Evolutionary conservation across 2,113 vertebrate genomes (phyloP), one percentile per base, ranked within the genome.

Genomic region (Cyanoramphus novaezelandiae): DNA sequence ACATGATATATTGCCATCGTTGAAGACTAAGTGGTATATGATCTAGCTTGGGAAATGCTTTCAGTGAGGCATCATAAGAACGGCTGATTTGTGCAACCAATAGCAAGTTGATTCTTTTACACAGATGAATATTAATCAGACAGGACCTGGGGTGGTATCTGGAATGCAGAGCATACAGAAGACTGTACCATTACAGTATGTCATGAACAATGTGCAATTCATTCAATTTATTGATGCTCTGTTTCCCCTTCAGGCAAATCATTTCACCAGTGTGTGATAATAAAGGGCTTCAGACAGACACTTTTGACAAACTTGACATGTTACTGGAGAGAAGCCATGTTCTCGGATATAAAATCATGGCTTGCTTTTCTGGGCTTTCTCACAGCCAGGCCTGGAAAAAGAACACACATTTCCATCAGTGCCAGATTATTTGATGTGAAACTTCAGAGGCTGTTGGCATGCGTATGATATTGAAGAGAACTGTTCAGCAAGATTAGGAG

Each of bases 281-380:
- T 95, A 97, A 96, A 97, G 16, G 88, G 64, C 88, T 98, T 98
- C 97, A 98, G 93, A 96, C 93, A 97, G 96, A 97, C 88, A 94
- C 82, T 98, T 98, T 88, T 98, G 98, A 97, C 97, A 98, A 98
- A 98, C 96, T 97, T 92, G 97, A 97, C 97, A 86, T 71, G 80
- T 96, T 96, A 60, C 95, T 98, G 97, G 98, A 96, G 60, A 85
- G 64, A 82, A 85, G 97, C 98, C 98, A 97, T 72, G 37, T 87
- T 95, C 95, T 97, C 86, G 95, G 91, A 97, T 97, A 97, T 50
- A 97, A 98, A 98, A 76, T 92, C 88, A 41, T 31, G 85, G 31
- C 69, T 96, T 96, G 97, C 95, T 98, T 95, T 97, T 59, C 89
- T 97, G 93, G 67, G 72, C 62, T 93, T 98, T 98, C 97, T 98